Conservation (phyloP, 2,113 vertebrate genomes). For the Alligator sinensis region DNA sequence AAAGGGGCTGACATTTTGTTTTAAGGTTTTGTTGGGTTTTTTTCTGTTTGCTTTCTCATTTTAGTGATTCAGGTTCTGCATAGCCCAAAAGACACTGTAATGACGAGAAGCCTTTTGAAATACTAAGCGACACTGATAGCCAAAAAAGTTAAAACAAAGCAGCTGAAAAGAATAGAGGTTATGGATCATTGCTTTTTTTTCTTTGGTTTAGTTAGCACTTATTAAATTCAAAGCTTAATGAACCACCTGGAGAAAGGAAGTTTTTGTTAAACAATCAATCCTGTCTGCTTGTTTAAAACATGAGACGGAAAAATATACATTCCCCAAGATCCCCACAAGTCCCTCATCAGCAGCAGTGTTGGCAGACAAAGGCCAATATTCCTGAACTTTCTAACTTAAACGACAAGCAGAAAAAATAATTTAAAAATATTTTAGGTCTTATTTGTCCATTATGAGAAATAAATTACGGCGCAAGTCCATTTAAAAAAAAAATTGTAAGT, state of each 20-base stretch:
- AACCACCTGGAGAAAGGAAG: constrained; percentile 7
- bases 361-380: not conserved
- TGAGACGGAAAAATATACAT: not conserved
- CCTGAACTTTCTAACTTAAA: not conserved
- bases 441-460: not conserved
- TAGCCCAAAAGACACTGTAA: not conserved
- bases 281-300: not conserved
- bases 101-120: not conserved
- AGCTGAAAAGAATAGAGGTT: not conserved
- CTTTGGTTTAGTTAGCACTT: not conserved
- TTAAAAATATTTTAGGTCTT: not conserved
- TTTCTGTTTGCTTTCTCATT: constrained; percentile 35
- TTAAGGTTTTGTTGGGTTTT: not conserved
- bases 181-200: constrained; percentile 44
- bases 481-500: not conserved
- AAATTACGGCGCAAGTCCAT: not conserved
- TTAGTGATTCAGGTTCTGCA: constrained; percentile 25
- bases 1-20: constrained; percentile 46
- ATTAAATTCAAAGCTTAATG: constrained; percentile 37
- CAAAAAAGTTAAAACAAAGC: not conserved
- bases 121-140: constrained; percentile 17
- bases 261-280: not conserved
- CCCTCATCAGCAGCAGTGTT: not conserved
- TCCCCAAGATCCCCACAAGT: not conserved
- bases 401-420: not conserved